Evolutionary conservation across 2,888 invertebrate genomes (phyloP), one percentile per base, ranked within the genome.

Genomic region (Ophioninae sp.): DNA sequence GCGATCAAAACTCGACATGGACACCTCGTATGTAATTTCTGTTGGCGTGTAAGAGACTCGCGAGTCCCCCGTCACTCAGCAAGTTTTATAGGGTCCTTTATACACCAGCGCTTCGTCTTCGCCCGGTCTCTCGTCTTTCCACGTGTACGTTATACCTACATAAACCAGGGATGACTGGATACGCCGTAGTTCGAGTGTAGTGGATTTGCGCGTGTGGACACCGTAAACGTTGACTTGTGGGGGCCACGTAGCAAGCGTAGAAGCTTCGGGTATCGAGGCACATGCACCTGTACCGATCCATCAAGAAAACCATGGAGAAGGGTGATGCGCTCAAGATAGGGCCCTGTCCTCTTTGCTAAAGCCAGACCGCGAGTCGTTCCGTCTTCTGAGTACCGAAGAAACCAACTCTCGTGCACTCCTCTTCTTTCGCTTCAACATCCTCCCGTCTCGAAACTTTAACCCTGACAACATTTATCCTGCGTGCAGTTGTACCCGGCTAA

Each of bases 201-300:
- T 37, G 61, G 59, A 50, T 67, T 50, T 44, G 67, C 56, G 56
- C 56, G 69, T 56, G 75, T 81, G 76, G 72, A 83, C 85, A 85
- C 83, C 83, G 76, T 64, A 75, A 85, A 88, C 87, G 85, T 87
- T 88, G 84, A 81, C 76, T 81, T 84, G 85, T 81, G 70, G 72
- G 76, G 64, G 76, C 70, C 44, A 76, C 61, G 65, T 69, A 74
- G 85, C 56, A 37, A 76, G 77, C 70, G 65, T 39, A 78, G 78
- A 79, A 76, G 87, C 87, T 87, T 87, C 82, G 87, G 87, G 87
- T 88, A 88, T 88, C 88, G 88, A 84, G 88, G 72, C 87, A 83
- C 86, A 76, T 81, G 89, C 90, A 90, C 90, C 90, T 90, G 90
- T 90, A 87, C 87, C 90, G 89, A 90, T 90, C 88, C 89, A 90